Evolutionary conservation across 2,113 vertebrate genomes (phyloP), one percentile per base, ranked within the genome.

Genomic region (Tragelaphus scriptus): DNA sequence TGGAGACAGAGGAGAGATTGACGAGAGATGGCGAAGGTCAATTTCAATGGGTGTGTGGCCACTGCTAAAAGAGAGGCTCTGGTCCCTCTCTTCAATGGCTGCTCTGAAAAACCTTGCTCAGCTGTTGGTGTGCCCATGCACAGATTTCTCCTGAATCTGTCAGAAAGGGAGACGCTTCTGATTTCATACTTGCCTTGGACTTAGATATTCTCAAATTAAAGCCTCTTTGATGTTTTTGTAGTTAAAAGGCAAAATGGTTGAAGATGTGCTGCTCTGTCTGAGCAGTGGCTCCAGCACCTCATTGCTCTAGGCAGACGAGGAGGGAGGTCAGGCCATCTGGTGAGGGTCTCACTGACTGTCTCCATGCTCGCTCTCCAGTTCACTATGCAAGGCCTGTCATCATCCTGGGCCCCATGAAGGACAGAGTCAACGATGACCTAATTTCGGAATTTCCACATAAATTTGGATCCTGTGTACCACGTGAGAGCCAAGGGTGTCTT

Each of bases 391-490:
- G 99, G 98, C 99, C 99, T 9, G 99, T 99, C 98, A 99, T 99
- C 98, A 99, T 99, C 98, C 97, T 99, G 99, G 99, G 99, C 87
- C 99, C 99, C 0, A 99, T 99, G 97, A 99, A 99, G 98, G 99
- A 99, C 99, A 98, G 99, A 96, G 91, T 99, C 98, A 99, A 99
- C 0, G 99, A 99, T 16, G 99, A 99, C 99, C 99, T 99, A 98
- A 99, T 99, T 98, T 99, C 99, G 0, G 99, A 99, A 98, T 99
- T 99, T 71, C 99, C 99, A 2, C 99, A 99, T 99, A 99, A 99
- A 98, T 99, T 99, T 98, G 99, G 99, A 97, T 99, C 99, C 97
- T 99, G 99, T 11, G 99, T 99, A 97, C 99, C 99, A 91, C 99
- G 99, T 99, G 98, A 99, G 99, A 99, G 32, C 75, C 28, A n/a